These are phyloP conservation scores for Bryconaethiops microstoma DNA, from an alignment of 2,797 vertebrate genomes.

Conservation along the genomic window DNA sequence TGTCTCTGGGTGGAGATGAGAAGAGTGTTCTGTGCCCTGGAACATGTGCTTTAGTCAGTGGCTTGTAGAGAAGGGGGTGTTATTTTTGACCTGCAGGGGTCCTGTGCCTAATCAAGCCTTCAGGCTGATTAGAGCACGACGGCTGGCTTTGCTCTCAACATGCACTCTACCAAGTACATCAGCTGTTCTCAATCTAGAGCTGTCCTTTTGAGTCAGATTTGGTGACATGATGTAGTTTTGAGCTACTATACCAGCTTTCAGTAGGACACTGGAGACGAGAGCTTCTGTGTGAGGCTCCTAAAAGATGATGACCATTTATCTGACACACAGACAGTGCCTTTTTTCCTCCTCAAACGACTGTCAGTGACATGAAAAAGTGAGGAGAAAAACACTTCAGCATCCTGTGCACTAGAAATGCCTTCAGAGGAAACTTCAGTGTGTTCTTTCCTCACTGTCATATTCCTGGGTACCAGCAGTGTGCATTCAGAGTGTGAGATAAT, in stretches of 20 bases:
- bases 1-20: not conserved
- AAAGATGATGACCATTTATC: not conserved
- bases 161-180: not conserved
- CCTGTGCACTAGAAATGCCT: constrained; percentile 14
- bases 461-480: constrained; percentile 24
- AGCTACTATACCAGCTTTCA: not conserved
- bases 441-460: not conserved
- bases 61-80: constrained; percentile 1
- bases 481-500: constrained; percentile 18
- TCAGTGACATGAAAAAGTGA: not conserved
- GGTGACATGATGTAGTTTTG: not conserved
- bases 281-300: not conserved
- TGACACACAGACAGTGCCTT: not conserved
- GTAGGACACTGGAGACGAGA: not conserved
- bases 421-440: constrained; percentile 24
- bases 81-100: constrained; percentile 13
- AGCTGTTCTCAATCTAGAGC: constrained; percentile 6
- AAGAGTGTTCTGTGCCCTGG: not conserved
- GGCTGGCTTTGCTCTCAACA: constrained; percentile 14
- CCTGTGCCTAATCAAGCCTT: constrained; percentile 16
- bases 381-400: not conserved
- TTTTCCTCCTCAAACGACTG: too few species aligned
- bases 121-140: constrained; percentile 24
- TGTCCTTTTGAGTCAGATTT: constrained; percentile 3
- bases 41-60: not conserved